These are phyloP conservation scores for Dromaius novaehollandiae DNA, from an alignment of 2,113 vertebrate genomes.

Conservation along the genomic window DNA sequence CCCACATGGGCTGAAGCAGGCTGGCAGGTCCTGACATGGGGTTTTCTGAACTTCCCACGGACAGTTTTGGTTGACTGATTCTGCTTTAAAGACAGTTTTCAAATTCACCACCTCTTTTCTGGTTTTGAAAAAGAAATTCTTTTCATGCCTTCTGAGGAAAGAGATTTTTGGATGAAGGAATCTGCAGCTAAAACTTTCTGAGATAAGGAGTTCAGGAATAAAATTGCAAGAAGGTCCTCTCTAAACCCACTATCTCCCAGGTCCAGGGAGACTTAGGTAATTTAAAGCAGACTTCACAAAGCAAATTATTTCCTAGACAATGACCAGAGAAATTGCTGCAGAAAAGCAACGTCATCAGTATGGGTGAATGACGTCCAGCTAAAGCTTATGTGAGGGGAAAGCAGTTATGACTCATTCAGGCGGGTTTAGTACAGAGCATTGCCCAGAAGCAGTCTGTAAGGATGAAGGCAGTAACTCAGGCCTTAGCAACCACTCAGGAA, in stretches of 20 bases:
- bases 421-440: background rate
- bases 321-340: background rate
- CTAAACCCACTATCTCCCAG: background rate
- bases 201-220: background rate
- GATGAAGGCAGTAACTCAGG: rapidly evolving
- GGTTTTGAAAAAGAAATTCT: too few species aligned
- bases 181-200: background rate
- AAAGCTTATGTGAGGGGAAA: background rate
- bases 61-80: background rate
- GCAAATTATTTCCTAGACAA: background rate
- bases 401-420: background rate
- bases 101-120: background rate
- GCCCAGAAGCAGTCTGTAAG: background rate
- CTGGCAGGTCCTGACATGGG: background rate
- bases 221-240: background rate
- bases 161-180: background rate
- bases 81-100: background rate
- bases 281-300: background rate
- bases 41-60: background rate
- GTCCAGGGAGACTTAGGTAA: background rate
- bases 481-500: rapidly evolving
- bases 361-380: rapidly evolving
- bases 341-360: background rate
- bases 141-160: too few species aligned
- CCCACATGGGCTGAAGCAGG: background rate